These are phyloP conservation scores for Actinernus sp. DNA, from an alignment of 92 coral and sea anemone species.

Conservation along the genomic window DNA sequence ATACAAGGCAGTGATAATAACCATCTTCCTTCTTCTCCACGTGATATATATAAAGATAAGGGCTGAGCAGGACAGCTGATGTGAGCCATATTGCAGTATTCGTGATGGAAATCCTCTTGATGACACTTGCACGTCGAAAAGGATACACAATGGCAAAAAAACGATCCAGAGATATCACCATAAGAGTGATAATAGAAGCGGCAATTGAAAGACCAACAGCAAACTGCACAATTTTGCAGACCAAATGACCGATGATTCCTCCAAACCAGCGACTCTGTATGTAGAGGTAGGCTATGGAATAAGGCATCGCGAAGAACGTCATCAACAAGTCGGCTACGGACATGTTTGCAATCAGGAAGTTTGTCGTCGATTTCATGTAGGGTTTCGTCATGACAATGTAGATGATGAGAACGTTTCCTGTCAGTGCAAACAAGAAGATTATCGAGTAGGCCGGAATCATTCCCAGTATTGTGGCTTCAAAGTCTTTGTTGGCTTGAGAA, in stretches of 20 bases:
- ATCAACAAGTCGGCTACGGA: constrained; percentile 74
- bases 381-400: constrained; percentile 66
- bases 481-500: background rate
- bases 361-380: constrained; percentile 69
- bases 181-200: constrained; percentile 70
- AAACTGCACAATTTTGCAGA: constrained; percentile 71
- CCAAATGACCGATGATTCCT: constrained; percentile 53
- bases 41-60: constrained; percentile 55
- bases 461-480: constrained; percentile 7
- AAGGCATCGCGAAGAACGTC: constrained; percentile 81
- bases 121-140: constrained; percentile 65
- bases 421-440: constrained; percentile 54
- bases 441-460: constrained; percentile 48
- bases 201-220: constrained; percentile 60
- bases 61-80: constrained; percentile 40
- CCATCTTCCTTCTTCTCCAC: constrained; percentile 2
- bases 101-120: constrained; percentile 57
- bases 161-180: constrained; percentile 72
- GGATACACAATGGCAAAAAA: constrained; percentile 80
- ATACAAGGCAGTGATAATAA: constrained; percentile 31
- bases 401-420: constrained; percentile 65
- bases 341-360: constrained; percentile 83
- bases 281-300: constrained; percentile 44
- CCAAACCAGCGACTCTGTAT: constrained; percentile 63
- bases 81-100: constrained; percentile 50